phyloP scores from a whole-genome alignment of 2,797 vertebrate genomes.

The Alectoris magna region DNA sequence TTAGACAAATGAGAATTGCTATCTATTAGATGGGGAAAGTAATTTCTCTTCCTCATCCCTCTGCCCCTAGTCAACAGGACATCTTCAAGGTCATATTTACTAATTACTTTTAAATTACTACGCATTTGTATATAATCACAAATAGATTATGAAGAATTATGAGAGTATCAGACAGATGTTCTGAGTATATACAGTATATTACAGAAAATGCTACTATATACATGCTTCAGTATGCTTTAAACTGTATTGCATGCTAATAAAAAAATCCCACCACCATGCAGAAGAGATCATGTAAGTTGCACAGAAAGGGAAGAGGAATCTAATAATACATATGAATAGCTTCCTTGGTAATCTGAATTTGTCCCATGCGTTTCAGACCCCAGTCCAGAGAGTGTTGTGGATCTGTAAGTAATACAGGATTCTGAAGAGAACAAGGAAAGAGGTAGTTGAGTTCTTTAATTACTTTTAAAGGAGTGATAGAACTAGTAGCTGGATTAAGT shows the following conservation, averaged over 20 bases:
- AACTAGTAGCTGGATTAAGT: slow-evolving; percentile 33
- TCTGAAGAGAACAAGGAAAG: slow-evolving; percentile 25
- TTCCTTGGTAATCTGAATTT: slow-evolving; percentile 19
- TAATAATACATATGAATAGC: slow-evolving; percentile 38
- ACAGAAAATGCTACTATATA: too few relatives aligned
- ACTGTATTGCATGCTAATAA: neutral
- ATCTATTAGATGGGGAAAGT: neutral
- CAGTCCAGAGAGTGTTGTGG: slow-evolving; percentile 37
- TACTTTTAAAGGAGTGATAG: slow-evolving; percentile 8
- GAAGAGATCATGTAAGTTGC: neutral
- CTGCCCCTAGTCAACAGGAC: neutral
- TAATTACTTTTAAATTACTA: neutral
- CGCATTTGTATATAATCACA: neutral
- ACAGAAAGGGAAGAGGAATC: slow-evolving; percentile 5
- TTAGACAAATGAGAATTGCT: neutral
- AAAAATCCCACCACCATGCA: too few relatives aligned
- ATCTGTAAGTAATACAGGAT: slow-evolving; percentile 17
- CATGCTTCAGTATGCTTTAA: neutral
- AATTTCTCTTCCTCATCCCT: neutral
- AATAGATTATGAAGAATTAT: neutral
- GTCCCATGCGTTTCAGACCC: slow-evolving; percentile 44
- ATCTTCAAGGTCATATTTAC: neutral
- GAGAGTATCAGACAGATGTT: neutral
- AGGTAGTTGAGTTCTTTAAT: slow-evolving; percentile 9
- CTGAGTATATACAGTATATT: neutral